A percentile compares a stretch with the other conserved stretches of the same genome.
Conservation (phyloP, 2,888 invertebrate species). For the Sinhomidia bicolor region DNA sequence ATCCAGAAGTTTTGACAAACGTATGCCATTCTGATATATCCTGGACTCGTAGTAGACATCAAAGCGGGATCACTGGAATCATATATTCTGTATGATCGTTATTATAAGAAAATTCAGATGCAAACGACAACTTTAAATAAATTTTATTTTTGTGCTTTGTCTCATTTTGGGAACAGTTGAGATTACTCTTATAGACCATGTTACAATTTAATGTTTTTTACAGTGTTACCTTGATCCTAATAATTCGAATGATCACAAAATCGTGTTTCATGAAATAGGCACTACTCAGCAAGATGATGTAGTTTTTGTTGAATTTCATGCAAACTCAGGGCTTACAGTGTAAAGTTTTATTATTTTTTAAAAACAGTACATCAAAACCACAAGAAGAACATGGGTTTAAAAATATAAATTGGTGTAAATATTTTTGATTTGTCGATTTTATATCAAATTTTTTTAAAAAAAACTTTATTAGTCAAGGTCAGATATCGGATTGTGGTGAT, state of each 20-base stretch:
- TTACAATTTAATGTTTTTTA: neutral
- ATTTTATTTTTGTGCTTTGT: too few relatives aligned
- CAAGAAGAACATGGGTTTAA: neutral
- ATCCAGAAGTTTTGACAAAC: conserved; percentile 92
- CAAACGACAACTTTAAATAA: too few relatives aligned
- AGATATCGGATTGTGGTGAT: conserved; percentile 61
- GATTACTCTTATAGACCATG: too few relatives aligned
- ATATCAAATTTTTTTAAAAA: neutral
- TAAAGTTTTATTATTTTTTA: neutral
- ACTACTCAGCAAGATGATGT: conserved; percentile 45
- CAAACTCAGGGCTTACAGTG: neutral
- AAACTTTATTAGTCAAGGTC: conserved; percentile 42
- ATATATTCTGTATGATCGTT: conserved; percentile 91
- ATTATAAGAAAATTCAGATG: too few relatives aligned
- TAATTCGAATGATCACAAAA: neutral
- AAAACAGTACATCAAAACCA: neutral
- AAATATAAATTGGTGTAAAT: too few relatives aligned
- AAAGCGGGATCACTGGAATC: conserved; percentile 86
- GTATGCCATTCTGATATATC: conserved; percentile 95
- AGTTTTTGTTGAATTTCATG: conserved; percentile 43
- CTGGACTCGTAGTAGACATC: conserved; percentile 95
- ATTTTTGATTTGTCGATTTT: neutral
- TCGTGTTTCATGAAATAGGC: conserved; percentile 53
- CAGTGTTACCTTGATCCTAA: conserved; percentile 4
- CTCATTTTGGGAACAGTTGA: too few relatives aligned